Percentiles rank a stretch among this genome's conserved stretches.
Conservation (phyloP, 2,113 vertebrate genomes). For the Ailurus styani region DNA sequence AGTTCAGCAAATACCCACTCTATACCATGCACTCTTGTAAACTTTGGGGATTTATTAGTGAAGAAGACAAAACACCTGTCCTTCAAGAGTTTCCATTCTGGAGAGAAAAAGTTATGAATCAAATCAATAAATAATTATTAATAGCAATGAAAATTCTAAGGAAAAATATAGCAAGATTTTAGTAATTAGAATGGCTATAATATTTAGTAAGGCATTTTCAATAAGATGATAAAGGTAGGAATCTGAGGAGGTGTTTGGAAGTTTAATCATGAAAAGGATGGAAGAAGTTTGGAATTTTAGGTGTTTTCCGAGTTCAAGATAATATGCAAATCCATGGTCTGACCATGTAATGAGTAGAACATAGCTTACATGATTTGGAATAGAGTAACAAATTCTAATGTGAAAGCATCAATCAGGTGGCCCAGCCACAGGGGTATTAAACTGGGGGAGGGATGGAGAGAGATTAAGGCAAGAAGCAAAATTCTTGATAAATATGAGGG, state of each 20-base stretch:
- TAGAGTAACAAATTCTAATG: not conserved
- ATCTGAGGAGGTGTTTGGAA: not conserved
- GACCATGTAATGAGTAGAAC: not conserved
- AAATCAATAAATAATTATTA: not conserved
- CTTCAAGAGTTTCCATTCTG: not conserved
- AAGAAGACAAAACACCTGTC: not conserved
- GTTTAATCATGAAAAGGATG: not conserved
- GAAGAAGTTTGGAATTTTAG: not conserved
- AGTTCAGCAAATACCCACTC: not conserved
- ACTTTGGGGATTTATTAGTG: not conserved
- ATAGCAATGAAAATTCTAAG: not conserved
- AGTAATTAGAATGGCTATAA: not conserved
- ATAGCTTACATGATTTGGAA: not conserved
- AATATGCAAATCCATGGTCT: not conserved
- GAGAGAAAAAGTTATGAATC: not conserved
- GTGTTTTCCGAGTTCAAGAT: not conserved
- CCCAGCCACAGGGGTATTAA: not conserved
- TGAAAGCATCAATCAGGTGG: not conserved
- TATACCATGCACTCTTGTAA: not conserved
- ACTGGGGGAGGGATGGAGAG: not conserved
- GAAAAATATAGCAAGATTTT: not conserved
- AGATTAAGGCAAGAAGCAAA: not conserved
- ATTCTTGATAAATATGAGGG: not conserved
- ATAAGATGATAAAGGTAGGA: not conserved
- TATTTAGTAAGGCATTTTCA: not conserved